Base-by-base conservation (phyloP, 2,797 vertebrate genomes). In the Megaceryle alcyon region DNA sequence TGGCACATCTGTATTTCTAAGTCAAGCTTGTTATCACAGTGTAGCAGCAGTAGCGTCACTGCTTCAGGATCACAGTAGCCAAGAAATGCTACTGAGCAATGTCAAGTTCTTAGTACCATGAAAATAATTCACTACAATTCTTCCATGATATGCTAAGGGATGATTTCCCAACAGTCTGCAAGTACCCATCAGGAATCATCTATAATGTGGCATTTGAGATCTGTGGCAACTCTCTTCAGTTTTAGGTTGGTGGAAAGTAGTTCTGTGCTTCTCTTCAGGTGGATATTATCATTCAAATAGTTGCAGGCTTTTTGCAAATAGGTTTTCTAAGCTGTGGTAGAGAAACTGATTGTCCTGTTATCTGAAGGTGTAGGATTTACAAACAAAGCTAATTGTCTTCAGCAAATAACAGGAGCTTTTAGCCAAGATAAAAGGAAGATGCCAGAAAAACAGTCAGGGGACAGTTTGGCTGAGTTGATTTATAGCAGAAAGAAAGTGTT, bases 311-410 rank as follows among this genome's bases (percentile, higher is more conserved):
- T 86, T 49, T 77, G 41, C 69, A 94, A 90, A 75, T 54, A 64
- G 14, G 8, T 56, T 75, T 86, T 71, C n/a, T 59, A 60, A 92
- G 23, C 66, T 82, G 17, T 51, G 23, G 18, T 18, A 71, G 60
- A 72, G 33, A 61, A 86, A n/a, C 43, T 49, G 60, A 77, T 79
- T 59, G 75, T 73, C 31, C 39, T 1, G 2, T 73, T 94, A 95
- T 91, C 78, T 92, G 71, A 82, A 82, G 41, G n/a, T 73, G 56
- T 71, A 85, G 61, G 84, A 64, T 84, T 96, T 89, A 60, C 64
- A 96, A 95, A 91, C 93, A 89, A 75, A 64, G 65, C 41, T 82
- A 61, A 60, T 88, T 91, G 56, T 86, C 83, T 82, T 85, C 6
- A 1, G 26, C 39, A 82, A 65, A 77, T 71, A 88, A 61, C 17